phyloP scores from a whole-genome alignment of 2,113 vertebrate genomes.

The Pachycephala philippinensis region DNA sequence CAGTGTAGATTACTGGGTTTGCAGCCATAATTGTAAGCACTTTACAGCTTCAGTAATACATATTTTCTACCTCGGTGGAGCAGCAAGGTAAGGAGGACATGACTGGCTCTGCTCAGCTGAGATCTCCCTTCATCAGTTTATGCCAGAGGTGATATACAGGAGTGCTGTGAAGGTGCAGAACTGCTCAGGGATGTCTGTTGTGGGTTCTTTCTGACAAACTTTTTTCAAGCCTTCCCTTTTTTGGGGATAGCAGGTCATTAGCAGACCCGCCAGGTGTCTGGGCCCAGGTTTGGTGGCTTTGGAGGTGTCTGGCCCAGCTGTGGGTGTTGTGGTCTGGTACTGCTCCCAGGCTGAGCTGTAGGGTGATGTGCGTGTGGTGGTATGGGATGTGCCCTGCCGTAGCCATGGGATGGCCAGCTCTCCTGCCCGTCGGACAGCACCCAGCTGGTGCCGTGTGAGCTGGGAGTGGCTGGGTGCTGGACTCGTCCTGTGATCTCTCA shows the following conservation, averaged over 20 bases:
- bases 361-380: background rate
- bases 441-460: background rate
- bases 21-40: background rate
- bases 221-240: background rate
- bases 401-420: background rate
- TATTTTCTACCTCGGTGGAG: background rate
- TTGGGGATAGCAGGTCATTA: background rate
- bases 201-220: background rate
- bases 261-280: background rate
- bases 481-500: rapidly evolving
- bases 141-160: background rate
- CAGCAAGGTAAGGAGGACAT: background rate
- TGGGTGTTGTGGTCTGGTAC: background rate
- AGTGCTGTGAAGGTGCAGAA: background rate
- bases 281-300: background rate
- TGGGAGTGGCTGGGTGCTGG: background rate
- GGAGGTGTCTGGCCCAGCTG: background rate
- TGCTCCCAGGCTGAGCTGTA: background rate
- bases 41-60: background rate
- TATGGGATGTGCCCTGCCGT: rapidly evolving
- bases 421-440: background rate
- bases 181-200: background rate
- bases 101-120: background rate
- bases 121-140: background rate
- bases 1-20: background rate